Base-by-base conservation (phyloP, 2,113 vertebrate species). In the Callipepla californica region DNA sequence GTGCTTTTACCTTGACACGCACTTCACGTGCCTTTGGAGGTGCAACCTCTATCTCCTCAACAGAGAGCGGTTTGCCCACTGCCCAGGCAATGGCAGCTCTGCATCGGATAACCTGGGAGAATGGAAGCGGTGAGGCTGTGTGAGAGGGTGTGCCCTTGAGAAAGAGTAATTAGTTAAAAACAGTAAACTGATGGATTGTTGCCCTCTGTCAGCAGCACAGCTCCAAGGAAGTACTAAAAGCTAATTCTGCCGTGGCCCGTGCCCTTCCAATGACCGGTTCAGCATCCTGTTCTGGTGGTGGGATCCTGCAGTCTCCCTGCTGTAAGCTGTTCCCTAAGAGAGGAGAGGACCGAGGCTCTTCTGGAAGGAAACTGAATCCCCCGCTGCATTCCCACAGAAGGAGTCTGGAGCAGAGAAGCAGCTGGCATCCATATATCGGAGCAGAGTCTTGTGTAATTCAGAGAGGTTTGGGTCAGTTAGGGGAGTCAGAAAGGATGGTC, bases 21-120 rank as follows among this genome's bases (percentile, higher is more conserved):
- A 98, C 96, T 97, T 98, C 97, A n/a, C 82, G 94, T 45, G 93
- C 87, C 38, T 93, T 97, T 12, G 96, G 97, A 61, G 97, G 95
- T 55, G 96, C 93, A n/a, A 97, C 97, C 67, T 98, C 97, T 20
- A 98, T 58, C 84, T 98, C 97, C 92, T 97, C 97, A 55, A 97
- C 69, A 76, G 78, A 90, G 7, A 97, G 93, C 6, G 97, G 90
- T 50, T 96, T 95, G 40, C 81, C 93, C 40, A 40, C 48, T 40
- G 95, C 96, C 97, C 97, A 97, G 77, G 94, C 96, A 4, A 98
- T 22, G 17, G 98, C 98, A 9, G 96, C 92, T 93, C 96, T 97
- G 81, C 92, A 95, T 85, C 81, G 97, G 57, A 96, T 97, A 9
- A 96, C 80, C 94, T 97, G 67, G 19, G 79, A 93, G 51, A 69